Percentiles rank a stretch among this genome's conserved stretches.
Evolutionary conservation across 2,797 vertebrate species (phyloP).

Genomic region (Hypotaenidia philippensis): DNA sequence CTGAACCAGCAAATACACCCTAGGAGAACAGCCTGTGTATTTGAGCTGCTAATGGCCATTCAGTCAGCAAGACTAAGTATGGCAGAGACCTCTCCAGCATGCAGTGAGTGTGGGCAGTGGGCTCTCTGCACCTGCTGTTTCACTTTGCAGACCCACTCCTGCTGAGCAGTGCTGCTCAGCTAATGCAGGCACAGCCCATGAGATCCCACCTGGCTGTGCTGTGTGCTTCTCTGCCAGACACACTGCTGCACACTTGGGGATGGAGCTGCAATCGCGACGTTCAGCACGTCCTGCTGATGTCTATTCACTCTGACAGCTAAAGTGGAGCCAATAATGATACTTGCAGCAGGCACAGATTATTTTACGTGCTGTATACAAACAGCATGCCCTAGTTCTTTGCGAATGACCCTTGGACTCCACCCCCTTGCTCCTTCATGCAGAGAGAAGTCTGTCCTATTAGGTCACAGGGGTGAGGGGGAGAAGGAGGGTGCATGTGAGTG

Average conservation of each 20-base stretch:
- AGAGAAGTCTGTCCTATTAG: neutral
- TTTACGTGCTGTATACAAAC: neutral
- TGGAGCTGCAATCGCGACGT: accelerated
- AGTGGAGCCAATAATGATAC: neutral
- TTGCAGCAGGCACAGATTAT: neutral
- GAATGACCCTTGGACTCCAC: neutral
- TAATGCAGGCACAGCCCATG: neutral
- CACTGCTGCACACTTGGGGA: accelerated
- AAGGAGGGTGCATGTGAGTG: neutral
- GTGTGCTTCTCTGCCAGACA: neutral
- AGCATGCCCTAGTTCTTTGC: neutral
- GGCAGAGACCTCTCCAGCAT: neutral
- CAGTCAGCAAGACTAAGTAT: neutral
- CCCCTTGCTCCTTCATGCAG: neutral
- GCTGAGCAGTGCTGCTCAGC: neutral
- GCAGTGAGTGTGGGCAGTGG: accelerated
- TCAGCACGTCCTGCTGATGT: neutral
- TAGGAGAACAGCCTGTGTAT: neutral
- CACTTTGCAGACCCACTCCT: neutral
- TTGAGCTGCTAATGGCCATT: neutral
- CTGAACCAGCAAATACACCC: neutral
- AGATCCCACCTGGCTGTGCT: neutral
- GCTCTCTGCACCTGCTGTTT: neutral
- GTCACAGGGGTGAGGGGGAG: neutral
- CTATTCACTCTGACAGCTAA: constrained; percentile 30